Conservation (phyloP, 2,797 vertebrate species). For the Limnodromus scolopaceus region DNA sequence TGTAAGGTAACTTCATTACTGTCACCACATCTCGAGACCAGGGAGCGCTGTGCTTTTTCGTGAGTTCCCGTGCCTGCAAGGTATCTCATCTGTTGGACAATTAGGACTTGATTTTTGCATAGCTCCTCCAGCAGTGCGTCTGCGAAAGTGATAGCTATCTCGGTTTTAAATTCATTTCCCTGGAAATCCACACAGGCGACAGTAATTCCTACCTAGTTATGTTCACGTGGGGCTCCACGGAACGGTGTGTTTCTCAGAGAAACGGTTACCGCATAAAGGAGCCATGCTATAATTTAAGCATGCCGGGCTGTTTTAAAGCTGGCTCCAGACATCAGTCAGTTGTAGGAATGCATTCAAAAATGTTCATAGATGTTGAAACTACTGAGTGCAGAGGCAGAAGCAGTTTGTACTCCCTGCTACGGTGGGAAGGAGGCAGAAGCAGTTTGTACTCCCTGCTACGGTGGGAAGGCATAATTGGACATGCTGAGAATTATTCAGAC, state of each 20-base stretch:
- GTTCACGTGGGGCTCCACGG: background rate
- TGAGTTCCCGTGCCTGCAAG: background rate
- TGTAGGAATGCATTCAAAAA: background rate
- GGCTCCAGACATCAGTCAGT: background rate
- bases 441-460: background rate
- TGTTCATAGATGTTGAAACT: conserved; percentile 21
- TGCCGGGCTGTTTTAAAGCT: background rate
- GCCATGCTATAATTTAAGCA: background rate
- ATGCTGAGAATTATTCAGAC: background rate
- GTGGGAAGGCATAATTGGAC: background rate
- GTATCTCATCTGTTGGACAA: conserved; percentile 51
- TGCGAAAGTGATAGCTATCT: conserved; percentile 25
- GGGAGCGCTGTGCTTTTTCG: conserved; percentile 13
- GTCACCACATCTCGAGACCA: background rate
- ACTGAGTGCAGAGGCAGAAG: background rate
- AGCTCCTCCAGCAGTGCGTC: conserved; percentile 16
- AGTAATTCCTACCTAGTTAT: conserved; percentile 18
- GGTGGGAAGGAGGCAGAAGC: background rate
- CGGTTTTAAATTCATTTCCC: conserved; percentile 19
- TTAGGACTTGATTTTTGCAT: conserved; percentile 51
- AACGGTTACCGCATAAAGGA: background rate
- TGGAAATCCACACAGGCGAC: background rate
- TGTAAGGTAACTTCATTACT: conserved; percentile 48
- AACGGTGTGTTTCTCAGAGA: background rate
- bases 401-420: background rate